A percentile compares a stretch with the other conserved stretches of the same genome.
Evolutionary conservation across 1,140 invertebrate genomes (phyloP).

Genomic region (Chironomus striatipennis): DNA sequence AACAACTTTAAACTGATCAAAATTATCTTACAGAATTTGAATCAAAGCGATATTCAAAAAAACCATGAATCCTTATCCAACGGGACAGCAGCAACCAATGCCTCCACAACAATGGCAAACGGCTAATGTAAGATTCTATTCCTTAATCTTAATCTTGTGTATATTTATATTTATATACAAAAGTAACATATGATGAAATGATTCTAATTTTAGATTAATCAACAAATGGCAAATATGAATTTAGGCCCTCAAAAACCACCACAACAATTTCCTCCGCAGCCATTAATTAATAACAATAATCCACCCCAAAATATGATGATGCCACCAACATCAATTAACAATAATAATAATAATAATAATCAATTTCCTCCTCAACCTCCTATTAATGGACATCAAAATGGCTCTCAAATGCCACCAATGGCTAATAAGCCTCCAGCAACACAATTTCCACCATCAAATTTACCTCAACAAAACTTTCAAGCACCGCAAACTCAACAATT

Average conservation of each 20-base stretch:
- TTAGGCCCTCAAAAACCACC: neutral
- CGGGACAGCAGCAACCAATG: neutral
- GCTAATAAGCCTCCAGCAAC: neutral
- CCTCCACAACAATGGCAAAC: neutral
- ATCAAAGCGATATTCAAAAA: neutral
- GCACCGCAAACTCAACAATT: neutral
- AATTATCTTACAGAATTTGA: neutral
- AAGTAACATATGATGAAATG: neutral
- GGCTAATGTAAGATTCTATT: neutral
- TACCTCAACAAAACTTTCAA: neutral
- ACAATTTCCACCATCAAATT: neutral
- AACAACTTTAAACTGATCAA: neutral
- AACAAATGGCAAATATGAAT: conserved; percentile 19
- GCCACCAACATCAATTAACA: neutral
- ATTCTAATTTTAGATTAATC: neutral
- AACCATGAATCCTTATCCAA: neutral
- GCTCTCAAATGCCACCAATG: neutral
- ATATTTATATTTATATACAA: neutral
- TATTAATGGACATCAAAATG: conserved; percentile 7
- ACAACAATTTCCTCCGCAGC: neutral
- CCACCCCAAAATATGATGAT: neutral
- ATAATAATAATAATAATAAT: no score
- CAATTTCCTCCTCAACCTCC: neutral
- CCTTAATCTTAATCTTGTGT: no score
- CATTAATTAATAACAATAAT: no score